Conservation (phyloP, 2,113 vertebrate species). For the Oxygymnocypris stewartii region DNA sequence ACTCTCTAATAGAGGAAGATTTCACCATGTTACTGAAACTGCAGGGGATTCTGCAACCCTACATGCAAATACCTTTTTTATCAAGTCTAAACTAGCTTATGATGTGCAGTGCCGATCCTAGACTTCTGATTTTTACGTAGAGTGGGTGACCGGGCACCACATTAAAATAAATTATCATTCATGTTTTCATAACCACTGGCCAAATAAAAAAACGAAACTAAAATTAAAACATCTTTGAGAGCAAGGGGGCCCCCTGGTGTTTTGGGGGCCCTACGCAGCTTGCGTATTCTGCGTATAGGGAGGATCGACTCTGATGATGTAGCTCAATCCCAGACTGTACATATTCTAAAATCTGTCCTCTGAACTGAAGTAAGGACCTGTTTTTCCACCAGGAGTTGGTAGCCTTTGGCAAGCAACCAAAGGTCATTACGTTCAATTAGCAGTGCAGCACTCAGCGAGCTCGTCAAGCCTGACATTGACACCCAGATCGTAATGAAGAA, state of each 20-base stretch:
- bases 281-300: too few relatives aligned
- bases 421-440: constrained; percentile 53
- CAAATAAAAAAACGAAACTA: too few relatives aligned
- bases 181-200: too few relatives aligned
- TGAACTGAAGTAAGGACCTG: constrained; percentile 5
- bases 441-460: constrained; percentile 16
- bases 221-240: too few relatives aligned
- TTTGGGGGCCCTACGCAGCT: too few relatives aligned
- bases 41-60: neutral
- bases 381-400: neutral
- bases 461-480: constrained; percentile 2
- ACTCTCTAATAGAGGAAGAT: neutral
- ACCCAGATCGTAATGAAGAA: neutral
- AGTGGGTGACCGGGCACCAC: too few relatives aligned
- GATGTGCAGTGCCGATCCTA: too few relatives aligned
- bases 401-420: constrained; percentile 43
- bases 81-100: neutral
- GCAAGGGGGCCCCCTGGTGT: too few relatives aligned
- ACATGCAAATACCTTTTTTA: neutral
- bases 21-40: neutral
- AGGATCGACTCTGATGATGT: neutral
- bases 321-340: neutral
- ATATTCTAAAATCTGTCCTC: constrained; percentile 1
- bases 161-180: too few relatives aligned
- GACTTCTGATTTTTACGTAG: too few relatives aligned